Evolutionary conservation across 2,888 invertebrate species (phyloP).

Genomic region (Eurois occulta): DNA sequence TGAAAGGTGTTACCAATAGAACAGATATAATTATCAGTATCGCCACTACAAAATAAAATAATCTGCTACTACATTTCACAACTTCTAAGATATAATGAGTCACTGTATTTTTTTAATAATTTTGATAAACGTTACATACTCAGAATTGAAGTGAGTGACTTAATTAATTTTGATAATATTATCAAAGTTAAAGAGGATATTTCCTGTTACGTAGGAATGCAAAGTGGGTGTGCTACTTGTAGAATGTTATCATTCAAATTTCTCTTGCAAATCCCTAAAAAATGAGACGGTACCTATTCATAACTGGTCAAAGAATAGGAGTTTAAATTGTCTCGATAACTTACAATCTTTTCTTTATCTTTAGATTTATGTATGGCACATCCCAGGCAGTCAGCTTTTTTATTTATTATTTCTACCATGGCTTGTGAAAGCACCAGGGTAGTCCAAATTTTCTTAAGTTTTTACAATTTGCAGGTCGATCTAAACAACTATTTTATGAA

Average conservation of each 20-base stretch:
- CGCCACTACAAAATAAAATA: background rate
- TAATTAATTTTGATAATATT: conserved; percentile 18
- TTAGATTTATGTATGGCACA: too few relatives aligned
- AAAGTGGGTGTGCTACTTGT: background rate
- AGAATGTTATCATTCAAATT: background rate
- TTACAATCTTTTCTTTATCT: too few relatives aligned
- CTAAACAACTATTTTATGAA: too few relatives aligned
- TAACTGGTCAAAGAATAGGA: too few relatives aligned
- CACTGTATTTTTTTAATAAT: background rate
- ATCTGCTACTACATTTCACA: background rate
- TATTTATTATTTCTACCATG: too few relatives aligned
- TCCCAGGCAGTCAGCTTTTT: too few relatives aligned
- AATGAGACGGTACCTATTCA: background rate
- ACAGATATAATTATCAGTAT: background rate
- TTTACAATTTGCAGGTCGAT: too few relatives aligned
- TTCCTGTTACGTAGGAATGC: background rate
- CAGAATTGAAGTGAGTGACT: conserved; percentile 10
- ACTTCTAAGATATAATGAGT: conserved; percentile 7
- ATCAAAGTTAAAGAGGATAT: background rate
- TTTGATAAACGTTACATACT: conserved; percentile 12
- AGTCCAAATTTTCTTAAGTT: too few relatives aligned
- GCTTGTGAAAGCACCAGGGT: too few relatives aligned
- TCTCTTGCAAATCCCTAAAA: background rate
- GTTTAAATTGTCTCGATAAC: too few relatives aligned
- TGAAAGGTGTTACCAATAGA: background rate